These are phyloP conservation scores for Therioaphis trifolii DNA, from an alignment of 2,888 invertebrate genomes.

Conservation along the genomic window DNA sequence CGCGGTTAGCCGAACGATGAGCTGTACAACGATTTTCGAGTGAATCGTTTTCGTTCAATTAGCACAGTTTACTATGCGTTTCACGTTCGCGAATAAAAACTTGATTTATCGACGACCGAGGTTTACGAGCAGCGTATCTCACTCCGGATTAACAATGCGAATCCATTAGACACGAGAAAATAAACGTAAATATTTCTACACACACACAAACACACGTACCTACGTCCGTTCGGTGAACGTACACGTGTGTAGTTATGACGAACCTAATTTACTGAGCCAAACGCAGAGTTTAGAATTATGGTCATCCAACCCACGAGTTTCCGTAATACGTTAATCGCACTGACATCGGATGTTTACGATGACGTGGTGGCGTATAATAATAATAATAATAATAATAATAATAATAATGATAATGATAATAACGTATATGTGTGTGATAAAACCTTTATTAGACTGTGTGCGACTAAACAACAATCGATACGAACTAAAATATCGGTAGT, in stretches of 20 bases:
- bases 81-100: constrained; percentile 28
- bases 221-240: too few species aligned
- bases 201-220: not conserved
- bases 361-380: not conserved
- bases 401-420: too few species aligned
- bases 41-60: constrained; percentile 23
- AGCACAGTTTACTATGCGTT: constrained; percentile 23
- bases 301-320: constrained; percentile 34
- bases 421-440: too few species aligned
- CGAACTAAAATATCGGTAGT: too few species aligned
- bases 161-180: constrained; percentile 19
- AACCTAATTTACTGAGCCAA: constrained; percentile 13
- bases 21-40: not conserved
- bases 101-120: constrained; percentile 38
- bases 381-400: too few species aligned
- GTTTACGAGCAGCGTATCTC: constrained; percentile 4
- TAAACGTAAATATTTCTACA: too few species aligned
- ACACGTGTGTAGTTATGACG: not conserved
- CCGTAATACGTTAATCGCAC: constrained; percentile 21
- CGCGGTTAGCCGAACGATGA: too few species aligned
- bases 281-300: not conserved
- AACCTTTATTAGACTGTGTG: too few species aligned
- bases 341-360: constrained; percentile 23
- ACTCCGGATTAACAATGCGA: constrained; percentile 25
- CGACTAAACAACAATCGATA: too few species aligned